Percentiles rank a stretch among this genome's conserved stretches.
phyloP scores from a whole-genome alignment of 2,888 invertebrate species.

The Yponomeuta malinellus region DNA sequence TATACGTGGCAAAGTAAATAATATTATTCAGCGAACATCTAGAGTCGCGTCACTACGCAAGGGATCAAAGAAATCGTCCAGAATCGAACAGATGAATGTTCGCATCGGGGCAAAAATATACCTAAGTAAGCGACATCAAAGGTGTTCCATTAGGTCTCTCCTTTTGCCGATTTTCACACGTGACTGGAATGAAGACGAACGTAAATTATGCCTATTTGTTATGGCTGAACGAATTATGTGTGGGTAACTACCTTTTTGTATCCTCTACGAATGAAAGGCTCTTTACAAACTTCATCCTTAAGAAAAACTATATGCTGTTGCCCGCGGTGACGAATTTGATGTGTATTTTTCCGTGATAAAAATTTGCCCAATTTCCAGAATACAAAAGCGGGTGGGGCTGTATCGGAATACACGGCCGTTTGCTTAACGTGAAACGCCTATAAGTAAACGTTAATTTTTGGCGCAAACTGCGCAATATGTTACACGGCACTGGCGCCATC shows the following conservation, averaged over 20 bases:
- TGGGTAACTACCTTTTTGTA: no score
- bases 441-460: no score
- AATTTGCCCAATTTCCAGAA: no score
- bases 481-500: no score
- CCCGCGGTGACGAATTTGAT: no score
- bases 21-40: background rate
- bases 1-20: constrained; percentile 2
- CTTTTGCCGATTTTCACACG: constrained; percentile 8
- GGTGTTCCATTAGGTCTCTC: background rate
- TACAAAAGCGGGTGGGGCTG: no score
- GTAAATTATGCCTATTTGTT: background rate
- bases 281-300: background rate
- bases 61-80: constrained; percentile 8
- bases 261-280: no score
- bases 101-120: background rate
- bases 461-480: no score
- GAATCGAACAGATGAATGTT: constrained; percentile 5
- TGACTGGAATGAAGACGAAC: constrained; percentile 1
- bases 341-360: no score
- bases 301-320: no score
- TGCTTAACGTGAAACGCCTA: no score
- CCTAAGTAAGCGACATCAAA: constrained; percentile 8
- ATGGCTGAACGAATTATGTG: background rate
- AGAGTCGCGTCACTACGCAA: background rate
- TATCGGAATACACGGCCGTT: no score